A percentile compares a stretch with the other conserved stretches of the same genome.
Evolutionary conservation across 2,888 invertebrate species (phyloP).

Genomic region (Ophioninae sp.): DNA sequence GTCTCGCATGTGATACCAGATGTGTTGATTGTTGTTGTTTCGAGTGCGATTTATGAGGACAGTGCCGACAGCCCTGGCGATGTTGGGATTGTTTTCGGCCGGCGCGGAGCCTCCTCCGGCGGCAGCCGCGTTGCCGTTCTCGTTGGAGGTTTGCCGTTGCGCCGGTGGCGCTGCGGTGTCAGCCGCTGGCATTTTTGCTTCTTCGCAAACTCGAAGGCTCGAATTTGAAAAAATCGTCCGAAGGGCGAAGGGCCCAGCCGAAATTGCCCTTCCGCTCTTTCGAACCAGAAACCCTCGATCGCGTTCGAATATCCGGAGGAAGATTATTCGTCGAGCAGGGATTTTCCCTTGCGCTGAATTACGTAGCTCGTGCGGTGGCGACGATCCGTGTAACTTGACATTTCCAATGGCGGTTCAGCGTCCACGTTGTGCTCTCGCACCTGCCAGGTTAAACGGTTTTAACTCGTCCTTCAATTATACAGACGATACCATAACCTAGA

Average conservation of each 20-base stretch:
- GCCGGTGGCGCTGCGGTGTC: constrained; percentile 68
- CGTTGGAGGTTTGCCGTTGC: constrained; percentile 69
- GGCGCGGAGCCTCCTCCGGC: constrained; percentile 28
- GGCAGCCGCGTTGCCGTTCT: constrained; percentile 66
- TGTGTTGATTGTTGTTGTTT: constrained; percentile 85
- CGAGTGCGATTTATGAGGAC: constrained; percentile 73
- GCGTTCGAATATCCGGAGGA: neutral
- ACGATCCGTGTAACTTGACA: constrained; percentile 40
- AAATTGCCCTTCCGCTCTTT: neutral
- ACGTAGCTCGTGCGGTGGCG: constrained; percentile 9
- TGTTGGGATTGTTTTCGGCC: constrained; percentile 68
- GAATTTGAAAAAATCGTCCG: neutral
- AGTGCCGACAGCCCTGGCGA: constrained; percentile 65
- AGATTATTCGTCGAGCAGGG: constrained; percentile 20
- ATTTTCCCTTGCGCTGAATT: constrained; percentile 7
- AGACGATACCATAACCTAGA: neutral
- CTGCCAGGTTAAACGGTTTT: constrained; percentile 20
- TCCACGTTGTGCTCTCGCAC: neutral
- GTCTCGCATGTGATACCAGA: constrained; percentile 93
- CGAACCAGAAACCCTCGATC: neutral
- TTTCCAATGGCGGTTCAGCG: constrained; percentile 30
- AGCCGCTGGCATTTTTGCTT: constrained; percentile 71
- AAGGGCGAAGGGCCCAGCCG: neutral
- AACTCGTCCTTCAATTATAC: neutral
- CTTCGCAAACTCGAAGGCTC: neutral